These are phyloP conservation scores for Ara ararauna DNA, from an alignment of 2,797 vertebrate genomes.

Conservation along the genomic window DNA sequence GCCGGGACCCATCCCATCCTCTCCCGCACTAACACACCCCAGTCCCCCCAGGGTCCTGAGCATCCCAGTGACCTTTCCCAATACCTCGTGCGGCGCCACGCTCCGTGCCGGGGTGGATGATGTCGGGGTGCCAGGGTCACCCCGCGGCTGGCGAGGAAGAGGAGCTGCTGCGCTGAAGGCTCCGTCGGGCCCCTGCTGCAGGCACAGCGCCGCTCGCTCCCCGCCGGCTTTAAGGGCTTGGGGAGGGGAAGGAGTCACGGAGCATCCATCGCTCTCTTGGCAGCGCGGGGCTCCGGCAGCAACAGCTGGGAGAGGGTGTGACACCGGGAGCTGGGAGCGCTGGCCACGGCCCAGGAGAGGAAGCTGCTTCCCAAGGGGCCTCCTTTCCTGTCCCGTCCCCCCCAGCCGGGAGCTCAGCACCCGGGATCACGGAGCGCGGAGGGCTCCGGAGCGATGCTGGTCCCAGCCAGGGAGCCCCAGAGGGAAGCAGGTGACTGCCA, in stretches of 20 bases:
- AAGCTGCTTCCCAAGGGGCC: slow-evolving; percentile 17
- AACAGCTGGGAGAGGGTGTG: slow-evolving; percentile 71
- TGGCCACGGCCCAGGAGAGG: neutral
- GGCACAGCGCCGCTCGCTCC: neutral
- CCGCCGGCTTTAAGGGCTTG: neutral
- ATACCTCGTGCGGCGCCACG: neutral
- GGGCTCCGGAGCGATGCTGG: neutral
- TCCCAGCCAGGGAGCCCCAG: neutral
- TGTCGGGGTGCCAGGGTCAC: neutral
- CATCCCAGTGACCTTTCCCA: neutral
- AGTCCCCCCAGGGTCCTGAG: neutral
- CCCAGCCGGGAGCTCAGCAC: neutral
- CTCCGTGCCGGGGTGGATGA: neutral
- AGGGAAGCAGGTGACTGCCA: slow-evolving; percentile 12
- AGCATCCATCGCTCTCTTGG: slow-evolving; percentile 44
- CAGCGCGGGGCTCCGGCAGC: neutral
- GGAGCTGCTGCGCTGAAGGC: neutral
- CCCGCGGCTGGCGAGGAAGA: neutral
- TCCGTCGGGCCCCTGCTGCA: neutral
- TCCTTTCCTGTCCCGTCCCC: slow-evolving; percentile 27
- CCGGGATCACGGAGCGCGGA: neutral
- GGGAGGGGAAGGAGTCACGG: neutral
- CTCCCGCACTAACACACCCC: neutral
- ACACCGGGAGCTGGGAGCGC: slow-evolving; percentile 54
- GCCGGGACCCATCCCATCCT: neutral